Conservation (phyloP, 2,888 invertebrate species). For the Melinopterus prodromus region DNA sequence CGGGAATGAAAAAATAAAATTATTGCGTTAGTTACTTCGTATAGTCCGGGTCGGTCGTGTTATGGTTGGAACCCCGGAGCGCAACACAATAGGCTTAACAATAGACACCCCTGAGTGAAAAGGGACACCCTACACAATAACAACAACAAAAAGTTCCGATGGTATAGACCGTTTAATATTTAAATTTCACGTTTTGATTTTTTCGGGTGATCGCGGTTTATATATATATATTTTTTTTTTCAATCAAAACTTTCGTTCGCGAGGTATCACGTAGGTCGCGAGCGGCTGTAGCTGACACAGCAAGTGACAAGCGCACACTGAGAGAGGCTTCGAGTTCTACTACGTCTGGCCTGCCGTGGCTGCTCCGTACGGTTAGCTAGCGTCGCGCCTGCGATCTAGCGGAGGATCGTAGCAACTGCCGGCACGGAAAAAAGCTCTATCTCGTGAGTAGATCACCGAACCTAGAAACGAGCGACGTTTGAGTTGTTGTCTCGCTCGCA, state of each 20-base stretch:
- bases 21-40: background rate
- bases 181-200: background rate
- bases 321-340: slow-evolving; percentile 46
- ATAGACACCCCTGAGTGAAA: background rate
- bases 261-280: background rate
- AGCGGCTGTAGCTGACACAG: slow-evolving; percentile 8
- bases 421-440: slow-evolving; percentile 39
- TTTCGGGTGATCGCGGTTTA: background rate
- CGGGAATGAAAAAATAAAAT: background rate
- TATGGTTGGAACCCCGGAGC: background rate
- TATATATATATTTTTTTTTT: slow-evolving; percentile 4
- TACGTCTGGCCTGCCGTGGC: slow-evolving; percentile 31
- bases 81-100: slow-evolving; percentile 4
- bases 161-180: background rate
- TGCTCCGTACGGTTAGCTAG: slow-evolving; percentile 28
- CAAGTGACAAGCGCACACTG: slow-evolving; percentile 60
- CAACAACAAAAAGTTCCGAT: background rate
- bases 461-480: slow-evolving; percentile 39
- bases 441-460: slow-evolving; percentile 38
- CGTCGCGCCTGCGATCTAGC: slow-evolving; percentile 66
- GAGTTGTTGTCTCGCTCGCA: slow-evolving; percentile 32
- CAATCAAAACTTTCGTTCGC: background rate
- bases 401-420: slow-evolving; percentile 53
- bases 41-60: background rate
- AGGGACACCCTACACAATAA: background rate